Conservation (phyloP, 2,888 invertebrate genomes). For the Reticulitermes lucifugus region DNA sequence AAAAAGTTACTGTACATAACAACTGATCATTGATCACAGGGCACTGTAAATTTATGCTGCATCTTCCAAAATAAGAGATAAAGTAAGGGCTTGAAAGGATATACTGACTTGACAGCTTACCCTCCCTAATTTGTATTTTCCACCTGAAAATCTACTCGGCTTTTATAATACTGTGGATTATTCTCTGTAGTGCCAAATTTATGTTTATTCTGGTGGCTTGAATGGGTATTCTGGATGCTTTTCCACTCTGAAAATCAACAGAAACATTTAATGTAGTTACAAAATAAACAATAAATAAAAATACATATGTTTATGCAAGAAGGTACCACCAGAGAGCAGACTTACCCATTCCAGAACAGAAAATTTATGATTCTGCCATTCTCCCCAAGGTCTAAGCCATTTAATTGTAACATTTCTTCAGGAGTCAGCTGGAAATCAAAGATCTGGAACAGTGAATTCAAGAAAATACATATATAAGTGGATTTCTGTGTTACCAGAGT, state of each 20-base stretch:
- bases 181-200: background rate
- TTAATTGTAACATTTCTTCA: slow-evolving; percentile 72
- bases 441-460: slow-evolving; percentile 56
- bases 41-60: background rate
- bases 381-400: slow-evolving; percentile 73
- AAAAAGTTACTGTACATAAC: background rate
- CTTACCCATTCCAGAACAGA: slow-evolving; percentile 74
- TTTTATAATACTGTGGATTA: background rate
- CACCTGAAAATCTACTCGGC: background rate
- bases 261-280: background rate
- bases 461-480: too few relatives aligned
- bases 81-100: background rate
- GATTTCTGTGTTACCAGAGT: too few relatives aligned
- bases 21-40: too few relatives aligned
- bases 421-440: slow-evolving; percentile 78
- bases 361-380: slow-evolving; percentile 79
- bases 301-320: background rate
- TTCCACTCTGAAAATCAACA: slow-evolving; percentile 62
- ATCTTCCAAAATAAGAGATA: background rate
- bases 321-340: background rate
- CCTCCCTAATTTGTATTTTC: background rate
- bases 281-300: background rate
- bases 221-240: slow-evolving; percentile 81
- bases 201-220: slow-evolving; percentile 6
- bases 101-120: background rate